Percentiles rank a stretch among this genome's conserved stretches.
These are phyloP conservation scores for Rafetus swinhoei DNA, from an alignment of 2,113 vertebrate species.

Conservation along the genomic window DNA sequence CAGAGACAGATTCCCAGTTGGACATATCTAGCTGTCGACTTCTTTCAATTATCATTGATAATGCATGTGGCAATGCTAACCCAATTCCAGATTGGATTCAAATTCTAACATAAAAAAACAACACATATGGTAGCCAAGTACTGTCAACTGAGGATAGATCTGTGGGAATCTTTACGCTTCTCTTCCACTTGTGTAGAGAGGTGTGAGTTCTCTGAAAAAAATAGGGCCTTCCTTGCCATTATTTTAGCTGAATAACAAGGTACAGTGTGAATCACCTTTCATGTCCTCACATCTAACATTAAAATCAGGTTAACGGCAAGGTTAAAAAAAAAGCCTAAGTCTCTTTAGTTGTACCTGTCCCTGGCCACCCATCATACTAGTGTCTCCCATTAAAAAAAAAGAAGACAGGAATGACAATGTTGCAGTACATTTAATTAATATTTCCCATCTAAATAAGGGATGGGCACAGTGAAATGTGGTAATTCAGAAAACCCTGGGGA, in stretches of 20 bases:
- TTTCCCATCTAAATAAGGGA: too few relatives aligned
- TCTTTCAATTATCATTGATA: not conserved
- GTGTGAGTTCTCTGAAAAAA: not conserved
- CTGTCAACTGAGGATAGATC: not conserved
- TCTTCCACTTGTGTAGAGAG: not conserved
- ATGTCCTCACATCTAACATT: not conserved
- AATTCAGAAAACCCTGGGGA: too few relatives aligned
- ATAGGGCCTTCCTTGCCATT: rapidly evolving
- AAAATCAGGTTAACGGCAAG: not conserved
- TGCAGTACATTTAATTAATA: too few relatives aligned
- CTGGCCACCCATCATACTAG: not conserved
- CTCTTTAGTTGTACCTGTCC: not conserved
- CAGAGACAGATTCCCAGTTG: not conserved
- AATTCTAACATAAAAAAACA: not conserved
- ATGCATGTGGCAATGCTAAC: too few relatives aligned
- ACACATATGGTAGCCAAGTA: not conserved
- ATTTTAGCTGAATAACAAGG: not conserved
- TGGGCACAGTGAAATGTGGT: too few relatives aligned
- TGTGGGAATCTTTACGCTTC: not conserved
- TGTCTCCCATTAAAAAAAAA: not conserved
- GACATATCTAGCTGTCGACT: not conserved
- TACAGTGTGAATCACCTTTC: not conserved
- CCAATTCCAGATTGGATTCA: too few relatives aligned
- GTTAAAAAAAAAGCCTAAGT: not conserved
- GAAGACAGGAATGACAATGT: too few relatives aligned